Base-by-base conservation (phyloP, 1,140 invertebrate species). In the Brachionus manjavacas region DNA sequence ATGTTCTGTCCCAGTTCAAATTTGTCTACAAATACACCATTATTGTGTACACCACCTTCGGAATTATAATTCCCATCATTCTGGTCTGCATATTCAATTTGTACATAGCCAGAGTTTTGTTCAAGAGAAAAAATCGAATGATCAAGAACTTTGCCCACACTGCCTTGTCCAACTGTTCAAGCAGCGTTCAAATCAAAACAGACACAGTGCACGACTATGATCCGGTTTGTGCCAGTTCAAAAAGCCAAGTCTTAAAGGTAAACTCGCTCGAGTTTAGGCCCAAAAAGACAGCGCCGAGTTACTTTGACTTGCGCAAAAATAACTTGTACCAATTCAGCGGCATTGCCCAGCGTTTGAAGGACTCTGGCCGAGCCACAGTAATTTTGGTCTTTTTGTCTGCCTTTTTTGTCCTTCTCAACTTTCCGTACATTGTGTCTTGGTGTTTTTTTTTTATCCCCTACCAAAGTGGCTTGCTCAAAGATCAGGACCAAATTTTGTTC, bases 401-500 rank as follows among this genome's bases (percentile, higher is more conserved):
- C 1, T 81, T 60, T 68, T 81, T 64, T 81, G 79, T 81, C 1
- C 25, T 46, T 46, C 39, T 81, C 11, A 81, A 81, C 31, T 60
- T 81, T 41, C 79, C 79, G 9, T 81, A 81, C 60, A 68, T 81
- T 12, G 0, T 68, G 8, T 60, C 64, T 4, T 81, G 79, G 79
- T 60, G 52, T 35, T 46, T 39, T 39, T 81, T 81, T 16, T 81
- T 41, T 25, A 81, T 81, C 8, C 79, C 79, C 1, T 81, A 81
- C 39, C 52, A 81, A 35, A 25, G 31, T 43, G 49, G 31, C 25
- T 25, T 46, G n/a, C 41, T 81, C 11, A 52, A 55, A 16, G 7
- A 60, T n/a, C 43, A 80, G 25, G 52, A 81, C 39, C 7, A 81
- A 23, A 68, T 81, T 23, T 64, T 28, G 39, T 64, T 68, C 35